Evolutionary conservation across 2,888 invertebrate genomes (phyloP), one percentile per base, ranked within the genome.

Genomic region (Thumatha senex): DNA sequence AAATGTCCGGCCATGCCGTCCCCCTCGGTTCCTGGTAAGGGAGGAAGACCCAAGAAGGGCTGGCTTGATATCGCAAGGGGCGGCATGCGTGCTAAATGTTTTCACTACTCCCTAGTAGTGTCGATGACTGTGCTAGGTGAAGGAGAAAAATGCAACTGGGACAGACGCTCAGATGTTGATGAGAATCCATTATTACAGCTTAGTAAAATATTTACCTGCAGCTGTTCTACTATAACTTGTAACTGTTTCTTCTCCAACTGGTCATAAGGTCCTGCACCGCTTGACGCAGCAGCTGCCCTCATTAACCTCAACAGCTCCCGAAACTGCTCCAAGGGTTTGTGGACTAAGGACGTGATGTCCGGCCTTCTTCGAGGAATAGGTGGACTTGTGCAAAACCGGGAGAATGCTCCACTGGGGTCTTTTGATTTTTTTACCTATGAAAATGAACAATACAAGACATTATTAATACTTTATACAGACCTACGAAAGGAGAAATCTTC

Each of bases 261-360:
- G 45, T 91, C 90, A 35, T 90, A 89, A 0, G 89, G 89, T 0
- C 89, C 89, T 1, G 83, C 79, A 3, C 89, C 87, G 5, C 54
- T 79, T 0, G 86, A 78, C 0, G 85, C 77, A 0, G 84, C 88
- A 0, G 92, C 92, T 0, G 91, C 76, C 47, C 91, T 74, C 84
- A 92, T 89, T 48, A 92, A 76, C 67, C 92, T 75, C 44, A 92
- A 70, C 33, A 92, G 75, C 54, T 92, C 92, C 10, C 92, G 73
- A 72, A 92, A 92, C 89, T 97, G 97, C 83, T 97, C 96, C 65
- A 97, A 82, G 0, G 97, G 97, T 73, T 96, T 95, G 80, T 97
- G 96, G 55, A 97, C 94, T 63, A 97, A 94, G 11, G 96, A 95
- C 10, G 97, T 97, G 59, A 97, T 94, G 79, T 97, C 97, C 11